Evolutionary conservation across 1,140 invertebrate genomes (phyloP).

Genomic region (Dysdera silvatica): DNA sequence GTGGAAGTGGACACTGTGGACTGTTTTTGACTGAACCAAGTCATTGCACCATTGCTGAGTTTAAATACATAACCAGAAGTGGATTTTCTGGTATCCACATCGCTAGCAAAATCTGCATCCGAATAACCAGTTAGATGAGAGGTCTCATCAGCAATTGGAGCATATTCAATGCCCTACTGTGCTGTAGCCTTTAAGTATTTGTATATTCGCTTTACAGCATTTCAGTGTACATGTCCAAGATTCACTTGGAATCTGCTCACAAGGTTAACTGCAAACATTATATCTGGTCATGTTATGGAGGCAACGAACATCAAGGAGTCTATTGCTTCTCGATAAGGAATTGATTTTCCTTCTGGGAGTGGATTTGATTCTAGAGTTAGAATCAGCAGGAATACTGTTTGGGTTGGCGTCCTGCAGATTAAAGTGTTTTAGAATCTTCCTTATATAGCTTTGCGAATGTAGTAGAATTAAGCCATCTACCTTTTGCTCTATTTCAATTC

Average conservation of each 20-base stretch:
- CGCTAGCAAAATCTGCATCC: slow-evolving; percentile 44
- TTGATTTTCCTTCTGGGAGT: background rate
- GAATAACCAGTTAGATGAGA: slow-evolving; percentile 27
- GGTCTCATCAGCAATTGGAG: background rate
- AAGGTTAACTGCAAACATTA: slow-evolving; percentile 28
- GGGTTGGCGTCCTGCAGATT: slow-evolving; percentile 7
- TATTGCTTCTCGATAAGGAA: background rate
- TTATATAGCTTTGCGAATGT: slow-evolving; percentile 12
- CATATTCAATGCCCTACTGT: background rate
- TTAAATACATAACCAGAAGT: slow-evolving; percentile 1
- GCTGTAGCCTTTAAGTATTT: slow-evolving; percentile 31
- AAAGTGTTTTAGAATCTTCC: slow-evolving; percentile 31
- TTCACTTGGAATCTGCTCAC: slow-evolving; percentile 26
- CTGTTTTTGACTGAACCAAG: slow-evolving; percentile 6
- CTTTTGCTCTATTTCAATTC: slow-evolving; percentile 31
- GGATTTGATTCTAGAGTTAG: background rate
- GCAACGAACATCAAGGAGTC: slow-evolving; percentile 4
- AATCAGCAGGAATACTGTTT: background rate
- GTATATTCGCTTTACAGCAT: slow-evolving; percentile 34
- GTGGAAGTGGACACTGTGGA: background rate
- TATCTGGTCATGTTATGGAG: slow-evolving; percentile 30
- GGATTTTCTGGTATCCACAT: slow-evolving; percentile 28
- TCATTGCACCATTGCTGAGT: background rate
- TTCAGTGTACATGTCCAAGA: slow-evolving; percentile 30
- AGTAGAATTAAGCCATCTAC: slow-evolving; percentile 11